Conservation (phyloP, 1,140 invertebrate genomes). For the Caenorhabditis inopinata region DNA sequence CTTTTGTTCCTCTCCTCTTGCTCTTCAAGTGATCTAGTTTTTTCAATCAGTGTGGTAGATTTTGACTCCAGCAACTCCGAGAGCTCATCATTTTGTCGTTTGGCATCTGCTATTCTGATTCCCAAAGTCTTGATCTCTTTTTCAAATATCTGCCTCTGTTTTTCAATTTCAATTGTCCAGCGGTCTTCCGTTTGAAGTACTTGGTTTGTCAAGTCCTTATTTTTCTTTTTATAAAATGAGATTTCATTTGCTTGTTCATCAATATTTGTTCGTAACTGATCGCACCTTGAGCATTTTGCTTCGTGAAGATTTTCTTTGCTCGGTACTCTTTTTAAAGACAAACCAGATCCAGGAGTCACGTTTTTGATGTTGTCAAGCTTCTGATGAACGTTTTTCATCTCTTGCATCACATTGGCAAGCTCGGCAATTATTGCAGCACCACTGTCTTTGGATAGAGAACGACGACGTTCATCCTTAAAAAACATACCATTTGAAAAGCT, state of each 20-base stretch:
- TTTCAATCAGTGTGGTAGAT: constrained; percentile 45
- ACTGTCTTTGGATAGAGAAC: constrained; percentile 59
- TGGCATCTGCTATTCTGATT: constrained; percentile 36
- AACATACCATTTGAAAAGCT: neutral
- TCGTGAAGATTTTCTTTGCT: constrained; percentile 1
- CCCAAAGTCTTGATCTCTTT: constrained; percentile 53
- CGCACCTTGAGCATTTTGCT: constrained; percentile 7
- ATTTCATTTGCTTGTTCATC: constrained; percentile 46
- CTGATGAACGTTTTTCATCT: constrained; percentile 55
- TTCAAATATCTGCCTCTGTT: constrained; percentile 53
- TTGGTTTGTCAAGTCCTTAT: constrained; percentile 64
- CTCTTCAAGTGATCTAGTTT: constrained; percentile 47
- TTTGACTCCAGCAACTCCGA: constrained; percentile 43
- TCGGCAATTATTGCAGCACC: constrained; percentile 57
- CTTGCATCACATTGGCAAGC: constrained; percentile 57
- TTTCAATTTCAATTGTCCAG: constrained; percentile 64
- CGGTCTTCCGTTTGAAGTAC: constrained; percentile 64
- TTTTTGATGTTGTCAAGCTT: constrained; percentile 54
- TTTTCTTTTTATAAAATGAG: constrained; percentile 65
- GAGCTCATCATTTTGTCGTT: constrained; percentile 46
- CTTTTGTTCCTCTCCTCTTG: constrained; percentile 41
- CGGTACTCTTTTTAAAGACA: neutral
- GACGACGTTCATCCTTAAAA: constrained; percentile 55
- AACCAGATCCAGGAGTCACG: neutral
- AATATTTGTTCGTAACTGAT: constrained; percentile 19